Evolutionary conservation across 2,888 invertebrate species (phyloP), one percentile per base, ranked within the genome.

Genomic region (Liposcelis brunnea): DNA sequence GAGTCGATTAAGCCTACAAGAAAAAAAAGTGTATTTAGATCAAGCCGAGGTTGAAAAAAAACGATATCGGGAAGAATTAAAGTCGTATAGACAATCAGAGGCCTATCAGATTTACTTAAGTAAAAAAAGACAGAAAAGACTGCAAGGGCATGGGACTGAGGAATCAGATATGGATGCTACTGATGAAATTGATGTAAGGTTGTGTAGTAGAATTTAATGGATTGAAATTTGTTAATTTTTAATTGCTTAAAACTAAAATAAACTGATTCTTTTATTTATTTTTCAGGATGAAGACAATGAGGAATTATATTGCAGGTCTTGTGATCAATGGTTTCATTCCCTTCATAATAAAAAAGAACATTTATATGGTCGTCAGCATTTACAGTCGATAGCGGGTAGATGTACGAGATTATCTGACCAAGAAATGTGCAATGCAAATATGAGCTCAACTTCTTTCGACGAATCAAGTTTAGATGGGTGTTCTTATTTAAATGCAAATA

Each of bases 261-360:
- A n/a, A n/a, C n/a, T 18, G 31, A 2, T 19, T 36, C 16, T 45
- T 45, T 21, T 35, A 48, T 42, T 48, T 32, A 44, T 48, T 48
- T 55, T 58, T 14, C 53, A 72, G 70, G 71, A 70, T 52, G 70
- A 70, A 57, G 69, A 69, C 52, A 66, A 66, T 53, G 67, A 68
- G 54, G 70, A 71, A 53, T 57, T 72, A 38, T 70, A 71, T 54
- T 73, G 73, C 55, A 62, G 68, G 47, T 67, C 69, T 2, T 73
- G 73, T 56, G 68, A 72, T 55, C 69, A 70, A 53, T 70, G 69
- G 62, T 73, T 73, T 55, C 69, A 68, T 48, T 69, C 69, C 49
- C 55, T 68, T 33, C 72, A 72, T 54, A 72, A 73, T 55, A 72
- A 72, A 55, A 62, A 66, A 45, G 72, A 72, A 52, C 73, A 73